Evolutionary conservation across 2,888 invertebrate genomes (phyloP).

Genomic region (Ectemnius continuus): DNA sequence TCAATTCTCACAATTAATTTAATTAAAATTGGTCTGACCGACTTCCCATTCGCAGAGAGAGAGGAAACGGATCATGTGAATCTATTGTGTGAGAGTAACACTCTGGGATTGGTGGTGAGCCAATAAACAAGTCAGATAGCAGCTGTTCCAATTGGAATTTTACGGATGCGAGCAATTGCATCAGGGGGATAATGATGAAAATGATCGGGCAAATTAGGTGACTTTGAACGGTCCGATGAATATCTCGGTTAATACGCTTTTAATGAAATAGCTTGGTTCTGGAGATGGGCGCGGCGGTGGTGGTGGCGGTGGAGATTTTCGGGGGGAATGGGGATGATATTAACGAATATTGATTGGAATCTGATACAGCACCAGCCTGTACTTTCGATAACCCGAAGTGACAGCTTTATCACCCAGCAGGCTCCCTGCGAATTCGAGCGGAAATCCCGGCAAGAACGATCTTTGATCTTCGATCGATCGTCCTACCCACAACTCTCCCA

Average conservation of each 20-base stretch:
- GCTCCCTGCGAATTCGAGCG: not conserved
- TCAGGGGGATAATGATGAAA: not conserved
- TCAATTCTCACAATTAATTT: too few relatives aligned
- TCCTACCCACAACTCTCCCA: not conserved
- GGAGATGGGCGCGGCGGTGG: too few relatives aligned
- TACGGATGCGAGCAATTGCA: not conserved
- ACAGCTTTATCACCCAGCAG: conserved; percentile 29
- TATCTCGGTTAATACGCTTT: conserved; percentile 5
- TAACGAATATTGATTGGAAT: conserved; percentile 16
- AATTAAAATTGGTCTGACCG: too few relatives aligned
- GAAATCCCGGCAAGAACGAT: conserved; percentile 8
- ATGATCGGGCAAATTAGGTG: not conserved
- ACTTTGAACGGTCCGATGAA: not conserved
- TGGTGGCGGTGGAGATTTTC: too few relatives aligned
- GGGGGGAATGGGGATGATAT: too few relatives aligned
- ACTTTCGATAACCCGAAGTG: conserved; percentile 22
- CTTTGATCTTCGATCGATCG: not conserved
- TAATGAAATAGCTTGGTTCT: conserved; percentile 13
- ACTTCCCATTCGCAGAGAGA: too few relatives aligned
- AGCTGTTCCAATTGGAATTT: too few relatives aligned
- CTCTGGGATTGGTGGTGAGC: too few relatives aligned
- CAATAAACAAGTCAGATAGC: too few relatives aligned
- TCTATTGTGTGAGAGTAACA: too few relatives aligned
- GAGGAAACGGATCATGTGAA: too few relatives aligned
- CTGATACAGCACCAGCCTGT: not conserved